Evolutionary conservation across 2,113 vertebrate species (phyloP), one percentile per base, ranked within the genome.

Genomic region (Chloebia gouldiae): DNA sequence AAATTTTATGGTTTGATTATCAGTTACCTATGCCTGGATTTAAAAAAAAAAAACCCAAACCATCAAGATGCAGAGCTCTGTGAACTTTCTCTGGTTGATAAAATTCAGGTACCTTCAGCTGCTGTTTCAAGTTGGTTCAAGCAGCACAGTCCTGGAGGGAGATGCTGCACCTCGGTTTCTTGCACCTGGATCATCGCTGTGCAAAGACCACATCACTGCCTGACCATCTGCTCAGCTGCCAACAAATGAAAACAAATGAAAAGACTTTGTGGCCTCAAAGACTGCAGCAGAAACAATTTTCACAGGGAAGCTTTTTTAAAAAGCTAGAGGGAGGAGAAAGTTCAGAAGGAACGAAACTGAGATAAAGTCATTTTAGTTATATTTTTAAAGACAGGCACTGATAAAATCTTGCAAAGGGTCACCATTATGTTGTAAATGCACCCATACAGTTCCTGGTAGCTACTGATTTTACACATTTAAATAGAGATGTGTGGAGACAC

Each of bases 391-490:
- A 42, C 56, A 81, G 56, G 15, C 59, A 44, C 35, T n/a, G 86
- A 84, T 85, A 56, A 71, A 86, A 78, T 68, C 93, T 90, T 94
- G 56, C 33, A 13, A 63, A 87, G 65, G 53, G 61, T 79, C 57
- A 71, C 70, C 49, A 66, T 75, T 95, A 30, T 40, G 65, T 59
- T 88, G 92, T 54, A 88, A 85, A 83, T 78, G 63, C 53, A 82
- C 27, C 56, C 40, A 23, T 39, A 2, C 27, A 5, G 25, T 65
- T 93, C 69, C 63, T 78, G 84, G 79, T 56, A 73, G 60, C 81
- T 85, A 10, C 47, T 63, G 75, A 21, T 57, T 96, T 95, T 63
- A 47, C 75, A 28, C 33, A 50, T 61, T 84, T 79, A 68, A 91
- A 69, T 30, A 37, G 71, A 91, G 85, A 76, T 27, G 23, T 24